A percentile compares a stretch with the other conserved stretches of the same genome.
Conservation (phyloP, 2,797 vertebrate species). For the Coccyzus lansbergi region DNA sequence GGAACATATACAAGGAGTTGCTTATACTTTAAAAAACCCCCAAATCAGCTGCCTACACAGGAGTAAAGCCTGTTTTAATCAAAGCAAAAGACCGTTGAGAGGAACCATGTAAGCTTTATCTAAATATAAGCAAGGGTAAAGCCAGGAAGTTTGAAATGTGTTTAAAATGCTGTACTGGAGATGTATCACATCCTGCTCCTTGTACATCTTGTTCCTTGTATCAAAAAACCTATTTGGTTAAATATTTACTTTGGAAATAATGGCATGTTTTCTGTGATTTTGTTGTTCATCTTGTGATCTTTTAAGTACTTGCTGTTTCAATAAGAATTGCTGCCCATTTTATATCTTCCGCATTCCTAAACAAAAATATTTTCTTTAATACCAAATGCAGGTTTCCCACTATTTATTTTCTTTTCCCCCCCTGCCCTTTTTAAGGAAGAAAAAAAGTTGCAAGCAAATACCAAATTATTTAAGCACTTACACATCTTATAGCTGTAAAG, state of each 20-base stretch:
- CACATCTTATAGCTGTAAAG: background rate
- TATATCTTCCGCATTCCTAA: background rate
- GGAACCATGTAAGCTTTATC: background rate
- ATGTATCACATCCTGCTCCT: slow-evolving; percentile 20
- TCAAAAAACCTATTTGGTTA: slow-evolving; percentile 21
- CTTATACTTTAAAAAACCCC: background rate
- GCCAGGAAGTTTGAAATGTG: slow-evolving; percentile 12
- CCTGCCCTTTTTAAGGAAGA: background rate
- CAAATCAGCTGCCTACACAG: background rate
- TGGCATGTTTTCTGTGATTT: background rate
- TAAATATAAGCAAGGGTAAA: slow-evolving; percentile 32
- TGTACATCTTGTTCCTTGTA: slow-evolving; percentile 15
- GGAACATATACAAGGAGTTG: background rate
- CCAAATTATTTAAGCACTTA: background rate
- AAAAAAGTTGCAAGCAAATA: background rate
- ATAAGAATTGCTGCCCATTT: background rate
- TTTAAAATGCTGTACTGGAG: slow-evolving; percentile 25
- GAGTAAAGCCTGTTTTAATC: background rate
- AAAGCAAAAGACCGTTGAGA: background rate
- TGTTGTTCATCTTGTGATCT: background rate
- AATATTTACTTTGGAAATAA: slow-evolving; percentile 47
- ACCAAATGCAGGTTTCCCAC: background rate
- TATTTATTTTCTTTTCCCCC: fast-evolving
- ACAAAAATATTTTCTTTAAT: slow-evolving; percentile 8
- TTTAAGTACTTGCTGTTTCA: background rate